Evolutionary conservation across 2,888 invertebrate species (phyloP), one percentile per base, ranked within the genome.

Genomic region (Apodemia duryi): DNA sequence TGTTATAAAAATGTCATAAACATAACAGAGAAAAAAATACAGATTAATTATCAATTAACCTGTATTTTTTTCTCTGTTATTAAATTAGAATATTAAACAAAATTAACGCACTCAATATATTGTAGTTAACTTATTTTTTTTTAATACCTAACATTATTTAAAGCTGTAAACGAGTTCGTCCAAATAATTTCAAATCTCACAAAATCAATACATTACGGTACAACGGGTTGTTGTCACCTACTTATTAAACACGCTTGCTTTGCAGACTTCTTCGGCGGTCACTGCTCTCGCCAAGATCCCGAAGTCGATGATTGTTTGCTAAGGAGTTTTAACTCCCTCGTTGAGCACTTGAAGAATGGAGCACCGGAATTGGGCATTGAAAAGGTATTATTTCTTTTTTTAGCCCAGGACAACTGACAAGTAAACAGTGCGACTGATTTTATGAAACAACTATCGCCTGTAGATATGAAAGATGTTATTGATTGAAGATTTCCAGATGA

Each of bases 281-380:
- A 94, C 71, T 97, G 97, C 77, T 94, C 94, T n/a, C 93, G 91
- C 72, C 87, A 88, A 68, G 96, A 96, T 77, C 94, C 95, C 2
- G 90, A 94, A 64, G 92, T 97, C 10, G 96, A 97, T 77, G 91
- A 92, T 21, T 97, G 97, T 74, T 86, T 97, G 54, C 93, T 94
- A 64, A 94, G 94, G 71, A 95, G 95, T 67, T 96, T 96, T 72
- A 97, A 97, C 82, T 93, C 93, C 65, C 92, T 97, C 66, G 93
- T 96, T 7, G 94, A 95, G 65, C 94, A 95, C 75, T 93, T 97
- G 76, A 94, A 95, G 68, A 88, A 94, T 68, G 97, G 97, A 71
- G 94, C 96, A 71, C 95, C 95, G 0, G 96, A 96, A 78, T 83
- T 96, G 52, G 95, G 94, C 61, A 92, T 95, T 62, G 93, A 92